These are phyloP conservation scores for Halyomorpha halys DNA, from an alignment of 1,140 invertebrate species.

Conservation along the genomic window DNA sequence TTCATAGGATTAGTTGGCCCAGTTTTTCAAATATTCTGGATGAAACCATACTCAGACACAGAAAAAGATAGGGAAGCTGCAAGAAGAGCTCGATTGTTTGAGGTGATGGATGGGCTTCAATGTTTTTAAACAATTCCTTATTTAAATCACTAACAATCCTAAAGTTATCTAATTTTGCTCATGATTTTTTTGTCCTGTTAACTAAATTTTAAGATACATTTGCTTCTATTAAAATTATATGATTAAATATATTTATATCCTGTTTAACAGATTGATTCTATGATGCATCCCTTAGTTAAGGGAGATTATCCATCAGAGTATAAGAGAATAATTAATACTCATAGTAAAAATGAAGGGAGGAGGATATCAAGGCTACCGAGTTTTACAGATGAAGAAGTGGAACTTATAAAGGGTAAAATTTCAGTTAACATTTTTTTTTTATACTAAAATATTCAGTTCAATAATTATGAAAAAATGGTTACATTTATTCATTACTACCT, in stretches of 20 bases:
- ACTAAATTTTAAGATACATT: neutral
- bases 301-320: conserved; percentile 46
- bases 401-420: conserved; percentile 36
- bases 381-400: conserved; percentile 39
- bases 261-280: conserved; percentile 38
- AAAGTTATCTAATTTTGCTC: neutral
- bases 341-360: conserved; percentile 38
- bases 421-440: neutral
- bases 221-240: no score
- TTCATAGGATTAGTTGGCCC: conserved; percentile 37
- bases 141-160: no score
- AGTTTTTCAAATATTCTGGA: conserved; percentile 39
- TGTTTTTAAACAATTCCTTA: no score
- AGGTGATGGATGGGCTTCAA: conserved; percentile 25
- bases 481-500: no score
- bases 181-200: neutral
- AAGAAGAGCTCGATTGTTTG: conserved; percentile 39
- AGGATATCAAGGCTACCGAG: conserved; percentile 40
- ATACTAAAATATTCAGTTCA: neutral
- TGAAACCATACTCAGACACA: conserved; percentile 37
- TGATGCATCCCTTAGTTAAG: conserved; percentile 42
- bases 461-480: no score
- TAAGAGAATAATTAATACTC: conserved; percentile 37
- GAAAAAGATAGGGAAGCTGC: conserved; percentile 39
- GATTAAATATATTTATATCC: conserved; percentile 25